Base-by-base conservation (phyloP, 1,140 invertebrate species). In the Maconellicoccus hirsutus region DNA sequence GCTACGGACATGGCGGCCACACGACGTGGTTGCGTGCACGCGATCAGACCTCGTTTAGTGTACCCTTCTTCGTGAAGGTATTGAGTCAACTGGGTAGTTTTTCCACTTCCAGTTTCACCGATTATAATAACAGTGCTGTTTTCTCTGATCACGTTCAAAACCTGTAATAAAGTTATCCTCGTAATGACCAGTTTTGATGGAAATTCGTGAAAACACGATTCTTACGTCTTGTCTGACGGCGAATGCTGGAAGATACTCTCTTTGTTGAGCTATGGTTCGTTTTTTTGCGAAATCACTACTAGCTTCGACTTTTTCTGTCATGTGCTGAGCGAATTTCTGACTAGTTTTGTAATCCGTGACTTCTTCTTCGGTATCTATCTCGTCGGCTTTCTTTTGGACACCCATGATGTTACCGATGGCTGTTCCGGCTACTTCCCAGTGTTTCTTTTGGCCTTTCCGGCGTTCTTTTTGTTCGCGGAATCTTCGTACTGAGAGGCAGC, bases 1-100 rank as follows among this genome's bases (percentile, higher is more conserved):
- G 98, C 98, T 6, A 99, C 97, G 7, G 93, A 96, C 97, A 99
- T 98, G 39, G 97, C 97, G 59, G 98, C 97, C 0, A 99, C 94
- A 77, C 97, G 83, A 69, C 96, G 81, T 0, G 97, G 96, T 77
- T 90, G 88, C 12, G 77, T 77, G 61, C 77, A 77, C 0, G 96
- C 97, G 73, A 99, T 93, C 85, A 96, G 93, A 8, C 96, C 95
- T 74, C 87, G 85, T 73, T 86, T 86, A 74, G 92, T 96, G 81
- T 96, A 99, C 0, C 96, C 96, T 75, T 98, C 96, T 82, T 99
- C 98, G 78, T 98, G 92, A 2, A 99, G 82, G 79, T 98, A 99
- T 78, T 98, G 97, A 0, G 96, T 98, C n/a, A 99, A 82, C 79
- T 99, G 97, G 0, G 96, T 98, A 0, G 97, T 99, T 81, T 99